Base-by-base conservation (phyloP, 2,888 invertebrate genomes). In the Temnothorax ravouxi region DNA sequence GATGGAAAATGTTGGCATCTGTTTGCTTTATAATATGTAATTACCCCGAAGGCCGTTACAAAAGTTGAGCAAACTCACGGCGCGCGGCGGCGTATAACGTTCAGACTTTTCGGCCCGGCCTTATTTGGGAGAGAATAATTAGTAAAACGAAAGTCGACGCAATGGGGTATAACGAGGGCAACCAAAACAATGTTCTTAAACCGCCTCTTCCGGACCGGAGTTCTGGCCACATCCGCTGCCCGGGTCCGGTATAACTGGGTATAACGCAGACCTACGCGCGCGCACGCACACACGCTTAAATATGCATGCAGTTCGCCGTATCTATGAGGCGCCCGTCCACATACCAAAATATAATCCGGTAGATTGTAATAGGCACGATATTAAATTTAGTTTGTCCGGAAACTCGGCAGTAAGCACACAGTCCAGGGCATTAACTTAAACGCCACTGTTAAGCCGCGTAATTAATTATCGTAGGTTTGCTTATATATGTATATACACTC, bases 301-400 rank as follows among this genome's bases (percentile, higher is more conserved):
- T 34, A 69, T 80, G 64, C 76, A 44, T 69, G 66, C 64, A 66
- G 72, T 85, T 77, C 75, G 29, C 29, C 29, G 72, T 59, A 72
- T 56, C 71, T 69, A 83, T 62, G 71, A 29, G 56, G 56, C 74
- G 79, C 6, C 75, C 84, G 74, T 82, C 76, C 83, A 84, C 88
- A 87, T 88, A 89, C 89, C 87, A 89, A 93, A 93, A 93, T 93
- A 93, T 93, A 93, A 93, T 93, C 92, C 92, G 83, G 88, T 89
- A 91, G 90, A 93, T 92, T 92, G 93, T 93, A 93, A 93, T 93
- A 92, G 86, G 90, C 91, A 88, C 91, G 91, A 93, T 93, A 93
- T 93, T 93, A 93, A 94, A 94, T 94, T 93, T 92, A 94, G 93
- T 93, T 93, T 90, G 90, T 89, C 89, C 92, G 91, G 92, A 91